Conservation (phyloP, 1,140 invertebrate species). For the Brachionus asplanchnoidis region DNA sequence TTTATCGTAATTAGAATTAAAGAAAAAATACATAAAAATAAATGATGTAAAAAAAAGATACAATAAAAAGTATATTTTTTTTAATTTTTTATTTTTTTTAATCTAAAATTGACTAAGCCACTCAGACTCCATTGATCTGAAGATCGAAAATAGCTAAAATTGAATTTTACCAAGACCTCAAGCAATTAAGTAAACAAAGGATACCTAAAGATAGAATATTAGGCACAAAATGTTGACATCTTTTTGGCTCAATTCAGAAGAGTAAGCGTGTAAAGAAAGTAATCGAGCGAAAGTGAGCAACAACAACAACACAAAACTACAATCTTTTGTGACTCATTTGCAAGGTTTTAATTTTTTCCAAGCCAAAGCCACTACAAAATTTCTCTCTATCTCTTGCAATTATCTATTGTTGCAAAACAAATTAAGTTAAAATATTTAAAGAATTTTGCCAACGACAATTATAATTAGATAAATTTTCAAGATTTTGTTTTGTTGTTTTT, state of each 20-base stretch:
- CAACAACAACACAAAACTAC: not conserved
- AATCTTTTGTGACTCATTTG: not conserved
- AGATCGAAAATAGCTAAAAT: too few relatives aligned
- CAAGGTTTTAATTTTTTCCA: not conserved
- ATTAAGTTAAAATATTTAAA: not conserved
- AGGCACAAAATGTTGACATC: not conserved
- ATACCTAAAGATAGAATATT: not conserved
- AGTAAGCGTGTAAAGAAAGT: slow-evolving; percentile 1
- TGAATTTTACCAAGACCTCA: too few relatives aligned
- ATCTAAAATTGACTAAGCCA: too few relatives aligned
- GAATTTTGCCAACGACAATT: not conserved
- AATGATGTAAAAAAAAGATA: too few relatives aligned
- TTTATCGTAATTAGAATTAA: too few relatives aligned
- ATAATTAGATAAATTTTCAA: not conserved
- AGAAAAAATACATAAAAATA: too few relatives aligned
- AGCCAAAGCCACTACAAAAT: not conserved
- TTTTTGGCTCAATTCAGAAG: not conserved
- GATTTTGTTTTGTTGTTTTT: not conserved
- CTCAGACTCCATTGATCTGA: too few relatives aligned
- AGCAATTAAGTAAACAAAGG: not conserved
- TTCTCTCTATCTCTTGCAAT: not conserved
- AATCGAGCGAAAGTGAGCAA: not conserved
- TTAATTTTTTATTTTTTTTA: too few relatives aligned
- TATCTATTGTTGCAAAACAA: not conserved
- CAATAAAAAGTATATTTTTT: too few relatives aligned